Base-by-base conservation (phyloP, 2,888 invertebrate species). In the Sphaeridia pumilis region DNA sequence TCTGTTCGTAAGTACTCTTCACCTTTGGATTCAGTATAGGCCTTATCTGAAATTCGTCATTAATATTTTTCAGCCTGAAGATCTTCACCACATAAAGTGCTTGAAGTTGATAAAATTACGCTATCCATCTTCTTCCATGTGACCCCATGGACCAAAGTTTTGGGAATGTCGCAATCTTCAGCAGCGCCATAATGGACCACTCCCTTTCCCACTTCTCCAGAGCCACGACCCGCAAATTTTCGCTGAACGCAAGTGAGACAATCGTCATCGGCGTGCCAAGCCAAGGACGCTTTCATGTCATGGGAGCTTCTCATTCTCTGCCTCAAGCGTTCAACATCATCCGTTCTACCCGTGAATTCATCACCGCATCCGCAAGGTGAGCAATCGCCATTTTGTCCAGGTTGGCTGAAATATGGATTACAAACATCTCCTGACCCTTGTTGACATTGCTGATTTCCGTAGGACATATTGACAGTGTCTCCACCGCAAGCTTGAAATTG, bases 1-100 rank as follows among this genome's bases (percentile, higher is more conserved):
- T 57, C 34, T 70, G 70, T 65, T 73, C 71, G 58, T 72, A 75
- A 61, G 71, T 67, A n/a, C 72, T 71, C 60, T 68, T 65, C 10
- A 69, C 62, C 2, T 70, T 66, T n/a, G 70, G 71, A 46, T 66
- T 66, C 35, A 75, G 54, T 48, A 68, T 61, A 48, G 67, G 60
- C 28, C 63, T 65, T 22, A 65, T 64, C 69, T 69, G 41, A 14
- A 36, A 35, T n/a, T n/a, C n/a, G n/a, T n/a, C n/a, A n/a, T n/a
- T n/a, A n/a, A n/a, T n/a, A n/a, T n/a, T n/a, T n/a, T n/a, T n/a
- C n/a, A n/a, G n/a, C n/a, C n/a, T n/a, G n/a, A n/a, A n/a, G n/a
- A n/a, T n/a, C n/a, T n/a, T n/a, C n/a, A n/a, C n/a, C n/a, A n/a
- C n/a, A n/a, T n/a, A n/a, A n/a, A n/a, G n/a, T n/a, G n/a, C n/a